Base-by-base conservation (phyloP, 1,140 invertebrate genomes). In the Drosophila sechellia region DNA sequence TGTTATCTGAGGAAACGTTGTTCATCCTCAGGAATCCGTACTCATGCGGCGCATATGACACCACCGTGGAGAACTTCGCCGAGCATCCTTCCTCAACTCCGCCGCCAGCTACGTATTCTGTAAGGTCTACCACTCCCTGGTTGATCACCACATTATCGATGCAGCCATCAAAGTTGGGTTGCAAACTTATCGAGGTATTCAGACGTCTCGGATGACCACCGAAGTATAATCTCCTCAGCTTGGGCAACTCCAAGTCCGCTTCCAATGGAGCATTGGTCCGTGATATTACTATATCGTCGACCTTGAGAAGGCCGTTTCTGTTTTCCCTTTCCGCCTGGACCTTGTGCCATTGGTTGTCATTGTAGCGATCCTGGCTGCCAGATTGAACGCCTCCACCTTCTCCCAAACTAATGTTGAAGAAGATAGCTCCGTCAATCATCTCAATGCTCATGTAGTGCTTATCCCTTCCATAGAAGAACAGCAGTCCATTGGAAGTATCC, bases 141-240 rank as follows among this genome's bases (percentile, higher is more conserved):
- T 95, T 94, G 49, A 99, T 95, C 20, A 94, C 93, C 1, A 99
- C 95, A 65, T 96, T 94, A 78, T 97, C 95, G 42, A 99, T 96
- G 90, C 98, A 99, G 4, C 98, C 98, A 83, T 98, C 97, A 92
- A 99, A 99, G 53, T 96, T 96, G 25, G 94, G 92, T 46, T 94
- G 94, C 0, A 95, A 95, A 0, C 96, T 95, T 35, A 95, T 93
- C 12, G 93, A 90, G 52, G 95, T 95, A 22, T 93, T 93, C 77
- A 95, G 96, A n/a, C 94, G 93, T 3, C 94, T 93, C 0, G 96
- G 95, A 92, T 96, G 96, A 2, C 98, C 98, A 68, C 98, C 98
- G 74, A 99, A 96, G 92, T 96, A 98, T 80, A 99, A 95, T 13
- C 95, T 92, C 85, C 96, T 94, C 53, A 93, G 91, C 43, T 94